Base-by-base conservation (phyloP, 1,140 invertebrate species). In the Druon quercuslanigerum region DNA sequence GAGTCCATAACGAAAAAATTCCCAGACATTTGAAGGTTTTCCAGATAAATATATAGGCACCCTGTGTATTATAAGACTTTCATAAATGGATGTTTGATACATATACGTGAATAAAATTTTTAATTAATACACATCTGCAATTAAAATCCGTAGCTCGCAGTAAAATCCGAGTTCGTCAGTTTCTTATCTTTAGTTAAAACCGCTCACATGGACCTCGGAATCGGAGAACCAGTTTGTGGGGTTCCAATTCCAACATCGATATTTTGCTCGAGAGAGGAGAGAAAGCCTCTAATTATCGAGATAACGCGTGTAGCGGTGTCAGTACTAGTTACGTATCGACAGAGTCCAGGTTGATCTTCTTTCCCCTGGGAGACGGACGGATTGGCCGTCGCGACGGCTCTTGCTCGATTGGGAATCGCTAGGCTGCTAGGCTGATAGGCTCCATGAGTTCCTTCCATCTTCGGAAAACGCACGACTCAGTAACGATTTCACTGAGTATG, bases 251-350 rank as follows among this genome's bases (percentile, higher is more conserved):
- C 83, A 84, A 84, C 76, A 75, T 81, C 71, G 60, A 40, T 66
- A 66, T 66, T 66, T 25, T 66, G 60, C 76, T 77, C 60, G 71
- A 72, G 71, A 2, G 25, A 33, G 25, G 71, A 73, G 79, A 80
- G 80, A 88, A 84, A 87, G 83, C 76, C 74, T 79, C 82, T 87
- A 88, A 88, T 88, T 88, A 88, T 86, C 78, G 79, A 87, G 84
- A 87, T 88, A 88, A 88, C 82, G 84, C 77, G 79, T 85, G 83
- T 88, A 77, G 82, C 79, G 77, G 72, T 87, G 82, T 84, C 82
- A 81, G 84, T 83, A 83, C 77, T 71, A 82, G 70, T 87, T 87
- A 86, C 77, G 78, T 84, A 84, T 88, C 76, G 77, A 77, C 79
- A 66, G 33, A 73, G 66, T 60, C 78, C 74, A 76, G 57, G 71